phyloP scores from a whole-genome alignment of 1,140 invertebrate species.

The Pomacea maculata region DNA sequence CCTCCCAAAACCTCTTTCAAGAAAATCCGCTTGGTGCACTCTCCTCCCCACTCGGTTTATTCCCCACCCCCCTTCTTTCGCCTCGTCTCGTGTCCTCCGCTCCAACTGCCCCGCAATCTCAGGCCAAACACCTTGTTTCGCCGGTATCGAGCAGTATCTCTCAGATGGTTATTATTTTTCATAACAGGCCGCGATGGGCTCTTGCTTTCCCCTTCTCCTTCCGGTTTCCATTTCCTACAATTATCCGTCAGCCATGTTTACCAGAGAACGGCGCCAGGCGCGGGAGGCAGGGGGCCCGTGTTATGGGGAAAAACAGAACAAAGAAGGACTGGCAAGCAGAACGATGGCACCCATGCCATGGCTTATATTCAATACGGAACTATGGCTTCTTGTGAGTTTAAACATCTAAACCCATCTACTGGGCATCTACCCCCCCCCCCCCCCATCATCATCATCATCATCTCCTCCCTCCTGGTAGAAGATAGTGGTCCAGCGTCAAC shows the following conservation, averaged over 20 bases:
- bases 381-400: neutral
- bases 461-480: too few species aligned
- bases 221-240: constrained; percentile 19
- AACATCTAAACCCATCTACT: neutral
- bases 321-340: neutral
- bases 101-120: too few species aligned
- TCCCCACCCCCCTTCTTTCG: too few species aligned
- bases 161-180: constrained; percentile 20
- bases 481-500: too few species aligned
- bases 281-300: neutral
- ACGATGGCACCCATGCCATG: neutral
- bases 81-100: too few species aligned
- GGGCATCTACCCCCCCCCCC: too few species aligned
- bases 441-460: too few species aligned
- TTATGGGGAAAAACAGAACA: constrained; percentile 10
- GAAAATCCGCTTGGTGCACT: too few species aligned
- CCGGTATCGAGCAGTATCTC: constrained; percentile 12
- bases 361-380: neutral
- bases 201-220: neutral
- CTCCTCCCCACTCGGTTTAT: too few species aligned
- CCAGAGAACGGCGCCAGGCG: neutral
- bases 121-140: too few species aligned
- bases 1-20: too few species aligned
- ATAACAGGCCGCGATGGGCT: constrained; percentile 3
- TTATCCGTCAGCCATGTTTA: constrained; percentile 12